Base-by-base conservation (phyloP, 2,113 vertebrate species). In the Chaetura pelagica region DNA sequence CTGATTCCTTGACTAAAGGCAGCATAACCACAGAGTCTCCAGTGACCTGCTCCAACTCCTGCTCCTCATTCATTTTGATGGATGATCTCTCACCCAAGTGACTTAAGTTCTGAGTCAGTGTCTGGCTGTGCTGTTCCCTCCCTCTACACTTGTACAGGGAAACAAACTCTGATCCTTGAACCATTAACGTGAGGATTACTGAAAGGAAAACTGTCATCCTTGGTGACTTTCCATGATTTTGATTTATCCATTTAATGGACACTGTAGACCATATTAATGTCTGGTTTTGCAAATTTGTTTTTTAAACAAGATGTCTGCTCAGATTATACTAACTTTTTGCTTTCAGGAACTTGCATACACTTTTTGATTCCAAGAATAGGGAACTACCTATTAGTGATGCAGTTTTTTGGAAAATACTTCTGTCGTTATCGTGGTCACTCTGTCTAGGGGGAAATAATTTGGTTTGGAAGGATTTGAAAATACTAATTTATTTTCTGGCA, bases 21-120 rank as follows among this genome's bases (percentile, higher is more conserved):
- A 98, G 98, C 95, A 98, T 98, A 40, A 98, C 99, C 76, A 98
- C 98, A 1, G 98, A 99, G 64, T 99, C 98, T 68, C 98, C 99
- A 82, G 98, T 98, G 97, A 97, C 98, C 11, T 99, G 99, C 44
- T 98, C 99, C 87, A 98, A 97, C 89, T 96, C 98, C 49, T 98
- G 97, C 86, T 98, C 98, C 97, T 96, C 98, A 0, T 97, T 99
- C 95, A 97, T 98, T 78, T 98, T 98, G 71, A 98, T 99, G 94
- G 99, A 99, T 97, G 99, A 99, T 96, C 98, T 99, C 95, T 99
- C 99, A 93, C 99, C 99, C 54, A 99, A 99, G 98, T 99, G 98
- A 99, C 91, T 97, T 91, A 62, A 87, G 97, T 94, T 97, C 84
- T 80, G 93, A 95, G 84, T 95, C 93, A 80, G 89, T 85, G 87